Evolutionary conservation across 1,140 invertebrate genomes (phyloP), one percentile per base, ranked within the genome.

Genomic region (Drosophila simulans): DNA sequence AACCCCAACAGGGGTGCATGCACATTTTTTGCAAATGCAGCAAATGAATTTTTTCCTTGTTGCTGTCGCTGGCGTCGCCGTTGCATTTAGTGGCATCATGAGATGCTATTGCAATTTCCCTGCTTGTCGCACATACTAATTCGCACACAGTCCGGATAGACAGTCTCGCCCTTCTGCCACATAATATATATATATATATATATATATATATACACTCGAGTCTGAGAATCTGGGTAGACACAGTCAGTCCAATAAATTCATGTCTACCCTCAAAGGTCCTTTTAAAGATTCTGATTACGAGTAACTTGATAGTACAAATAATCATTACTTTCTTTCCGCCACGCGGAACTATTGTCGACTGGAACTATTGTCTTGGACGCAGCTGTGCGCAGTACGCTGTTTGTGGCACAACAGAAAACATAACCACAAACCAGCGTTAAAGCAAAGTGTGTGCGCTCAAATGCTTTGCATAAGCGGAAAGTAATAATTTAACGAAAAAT

Each of bases 401-500:
- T 34, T 54, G 42, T 45, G 74, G 22, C 52, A 63, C 55, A 71
- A 75, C 72, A 59, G 71, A 77, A 81, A 80, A 86, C 77, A 77
- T 55, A 68, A 72, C 57, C 57, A 64, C 74, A 78, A 77, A 39
- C 57, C 63, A 78, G 58, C 68, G 78, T 59, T 64, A 75, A 76
- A 76, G 74, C 76, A 80, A 88, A 84, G 72, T 88, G 84, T 82
- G 84, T 70, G 59, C 66, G 81, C 80, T 89, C 80, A 78, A 90
- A 91, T 86, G 88, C 88, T 91, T 91, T 78, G 73, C 80, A 91
- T 88, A 91, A 88, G 78, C 88, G 88, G 88, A 91, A 91, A 91
- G 88, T 91, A 91, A 91, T 88, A 91, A 91, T 91, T 91, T 91
- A 91, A 91, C 83, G 88, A 77, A 91, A 91, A 91, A 91, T 91